These are phyloP conservation scores for cattle (Bos taurus) DNA, from an alignment of 2,113 vertebrate species.

Conservation along the genomic window DNA sequence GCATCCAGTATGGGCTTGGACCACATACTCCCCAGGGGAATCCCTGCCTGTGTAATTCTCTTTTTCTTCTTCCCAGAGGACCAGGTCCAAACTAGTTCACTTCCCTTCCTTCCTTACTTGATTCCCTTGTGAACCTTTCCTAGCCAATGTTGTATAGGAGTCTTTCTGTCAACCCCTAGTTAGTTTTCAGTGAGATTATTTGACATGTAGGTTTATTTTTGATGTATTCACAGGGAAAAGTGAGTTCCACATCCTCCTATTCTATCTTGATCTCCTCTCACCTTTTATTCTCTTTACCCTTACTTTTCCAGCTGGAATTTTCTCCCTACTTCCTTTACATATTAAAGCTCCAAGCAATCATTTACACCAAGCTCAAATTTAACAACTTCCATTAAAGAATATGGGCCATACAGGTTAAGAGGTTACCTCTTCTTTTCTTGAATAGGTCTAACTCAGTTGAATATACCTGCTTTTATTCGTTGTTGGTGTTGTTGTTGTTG, in stretches of 20 bases:
- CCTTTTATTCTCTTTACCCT: neutral
- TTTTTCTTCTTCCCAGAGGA: neutral
- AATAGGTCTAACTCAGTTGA: neutral
- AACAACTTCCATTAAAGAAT: neutral
- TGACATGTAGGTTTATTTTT: neutral
- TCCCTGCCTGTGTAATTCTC: neutral
- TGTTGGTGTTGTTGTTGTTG: neutral
- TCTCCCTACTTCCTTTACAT: neutral
- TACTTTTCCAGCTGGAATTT: neutral
- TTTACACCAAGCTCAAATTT: neutral
- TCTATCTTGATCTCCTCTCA: neutral
- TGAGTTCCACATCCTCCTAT: neutral
- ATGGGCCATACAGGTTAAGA: neutral
- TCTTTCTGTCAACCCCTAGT: neutral
- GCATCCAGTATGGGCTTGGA: neutral
- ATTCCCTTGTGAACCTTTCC: neutral
- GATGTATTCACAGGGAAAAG: neutral
- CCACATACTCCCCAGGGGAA: neutral
- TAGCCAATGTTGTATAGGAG: neutral
- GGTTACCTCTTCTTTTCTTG: neutral
- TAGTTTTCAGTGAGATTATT: neutral
- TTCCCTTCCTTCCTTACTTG: neutral
- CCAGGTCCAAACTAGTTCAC: neutral
- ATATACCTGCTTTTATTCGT: neutral
- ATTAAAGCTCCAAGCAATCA: neutral